A percentile compares a stretch with the other conserved stretches of the same genome.
Conservation (phyloP, 2,888 invertebrate genomes). For the Halictus ligatus region DNA sequence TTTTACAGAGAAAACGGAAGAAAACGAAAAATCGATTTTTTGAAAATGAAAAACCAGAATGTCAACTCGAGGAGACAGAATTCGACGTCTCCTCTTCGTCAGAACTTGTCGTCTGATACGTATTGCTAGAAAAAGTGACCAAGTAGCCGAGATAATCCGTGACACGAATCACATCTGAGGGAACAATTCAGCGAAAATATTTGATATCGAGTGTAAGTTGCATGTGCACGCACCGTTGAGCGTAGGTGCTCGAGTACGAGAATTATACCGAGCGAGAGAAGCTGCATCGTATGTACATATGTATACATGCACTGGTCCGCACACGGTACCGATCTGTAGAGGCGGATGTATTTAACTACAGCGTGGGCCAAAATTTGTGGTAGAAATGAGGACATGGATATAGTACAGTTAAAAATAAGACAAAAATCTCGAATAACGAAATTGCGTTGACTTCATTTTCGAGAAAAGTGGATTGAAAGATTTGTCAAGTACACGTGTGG, state of each 20-base stretch:
- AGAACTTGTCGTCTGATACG: background rate
- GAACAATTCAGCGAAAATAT: conserved; percentile 6
- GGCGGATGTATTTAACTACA: background rate
- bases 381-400: no score
- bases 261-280: conserved; percentile 1
- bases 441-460: no score
- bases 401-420: no score
- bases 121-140: background rate
- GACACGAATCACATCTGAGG: background rate
- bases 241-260: conserved; percentile 1
- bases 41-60: background rate
- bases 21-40: background rate
- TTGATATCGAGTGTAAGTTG: background rate
- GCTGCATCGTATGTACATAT: background rate
- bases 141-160: background rate
- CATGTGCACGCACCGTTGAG: background rate
- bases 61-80: background rate
- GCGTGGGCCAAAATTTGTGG: no score
- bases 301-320: background rate
- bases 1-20: no score
- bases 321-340: background rate
- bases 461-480: no score
- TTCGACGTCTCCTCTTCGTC: background rate
- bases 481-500: no score
- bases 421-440: no score